Evolutionary conservation across 2,797 vertebrate species (phyloP).

Genomic region (Lagocephalus sceleratus): DNA sequence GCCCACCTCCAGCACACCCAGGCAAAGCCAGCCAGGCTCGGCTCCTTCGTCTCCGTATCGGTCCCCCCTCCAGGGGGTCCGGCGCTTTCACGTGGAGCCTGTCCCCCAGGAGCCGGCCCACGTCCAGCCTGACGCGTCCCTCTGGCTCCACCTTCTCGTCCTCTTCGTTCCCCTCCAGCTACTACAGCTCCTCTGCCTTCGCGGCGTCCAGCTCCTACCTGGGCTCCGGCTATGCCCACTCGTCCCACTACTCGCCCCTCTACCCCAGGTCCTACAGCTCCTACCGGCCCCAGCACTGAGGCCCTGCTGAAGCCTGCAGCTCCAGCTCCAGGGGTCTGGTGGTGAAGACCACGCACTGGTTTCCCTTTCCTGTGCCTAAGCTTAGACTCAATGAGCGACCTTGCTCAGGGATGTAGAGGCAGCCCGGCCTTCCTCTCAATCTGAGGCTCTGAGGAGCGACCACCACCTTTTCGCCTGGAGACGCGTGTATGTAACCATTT

Average conservation of each 20-base stretch:
- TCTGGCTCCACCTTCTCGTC: slow-evolving; percentile 47
- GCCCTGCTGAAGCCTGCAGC: slow-evolving; percentile 16
- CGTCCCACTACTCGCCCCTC: slow-evolving; percentile 64
- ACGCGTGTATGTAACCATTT: slow-evolving; percentile 45
- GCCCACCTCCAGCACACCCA: slow-evolving; percentile 19
- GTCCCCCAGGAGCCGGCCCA: slow-evolving; percentile 61
- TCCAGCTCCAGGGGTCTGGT: no score
- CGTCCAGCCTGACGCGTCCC: slow-evolving; percentile 55
- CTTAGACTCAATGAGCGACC: slow-evolving; percentile 66
- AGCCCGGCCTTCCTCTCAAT: slow-evolving; percentile 59
- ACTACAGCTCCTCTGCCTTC: slow-evolving; percentile 42
- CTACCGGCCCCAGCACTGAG: slow-evolving; percentile 84
- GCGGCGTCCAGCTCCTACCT: slow-evolving; percentile 44
- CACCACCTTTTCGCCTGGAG: slow-evolving; percentile 50
- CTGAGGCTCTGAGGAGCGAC: slow-evolving; percentile 52
- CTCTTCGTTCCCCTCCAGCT: slow-evolving; percentile 42
- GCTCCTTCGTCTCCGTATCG: slow-evolving; percentile 66
- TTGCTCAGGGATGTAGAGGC: slow-evolving; percentile 79
- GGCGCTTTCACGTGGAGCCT: slow-evolving; percentile 56
- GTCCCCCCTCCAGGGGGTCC: slow-evolving; percentile 53
- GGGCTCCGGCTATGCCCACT: slow-evolving; percentile 53
- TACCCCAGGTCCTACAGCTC: slow-evolving; percentile 75
- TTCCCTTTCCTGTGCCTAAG: slow-evolving; percentile 65
- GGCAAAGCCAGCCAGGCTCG: slow-evolving; percentile 50
- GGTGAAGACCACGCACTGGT: slow-evolving; percentile 77